phyloP scores from a whole-genome alignment of 1,140 invertebrate species.

The Caenorhabditis inopinata region DNA sequence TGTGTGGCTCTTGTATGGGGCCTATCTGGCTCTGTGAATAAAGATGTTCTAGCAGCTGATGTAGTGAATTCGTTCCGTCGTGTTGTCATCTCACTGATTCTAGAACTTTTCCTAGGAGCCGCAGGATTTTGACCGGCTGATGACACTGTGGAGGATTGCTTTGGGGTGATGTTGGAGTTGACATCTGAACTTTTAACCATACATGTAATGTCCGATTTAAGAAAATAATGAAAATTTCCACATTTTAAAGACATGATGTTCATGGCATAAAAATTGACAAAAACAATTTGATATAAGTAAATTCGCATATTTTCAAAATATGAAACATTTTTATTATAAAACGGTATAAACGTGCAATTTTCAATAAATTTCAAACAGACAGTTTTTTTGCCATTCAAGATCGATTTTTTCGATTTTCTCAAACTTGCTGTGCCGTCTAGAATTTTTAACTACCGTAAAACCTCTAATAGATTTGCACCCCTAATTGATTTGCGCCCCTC shows the following conservation, averaged over 20 bases:
- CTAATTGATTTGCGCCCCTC: too few relatives aligned
- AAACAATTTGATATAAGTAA: too few relatives aligned
- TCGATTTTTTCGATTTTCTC: background rate
- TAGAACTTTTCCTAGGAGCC: background rate
- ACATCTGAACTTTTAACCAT: background rate
- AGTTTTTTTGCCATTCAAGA: background rate
- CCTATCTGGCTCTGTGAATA: background rate
- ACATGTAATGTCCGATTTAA: too few relatives aligned
- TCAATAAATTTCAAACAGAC: too few relatives aligned
- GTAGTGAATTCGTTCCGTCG: background rate
- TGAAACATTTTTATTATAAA: too few relatives aligned
- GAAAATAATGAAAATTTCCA: too few relatives aligned
- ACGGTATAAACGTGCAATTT: too few relatives aligned
- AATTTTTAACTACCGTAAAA: too few relatives aligned
- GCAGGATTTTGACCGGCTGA: background rate
- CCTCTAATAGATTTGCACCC: too few relatives aligned
- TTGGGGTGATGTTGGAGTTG: background rate
- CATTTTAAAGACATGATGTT: too few relatives aligned
- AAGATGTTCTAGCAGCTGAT: background rate
- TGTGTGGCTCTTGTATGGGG: background rate
- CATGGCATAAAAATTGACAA: too few relatives aligned
- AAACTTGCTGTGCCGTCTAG: background rate
- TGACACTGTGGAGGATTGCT: background rate
- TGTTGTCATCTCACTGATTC: conserved; percentile 9
- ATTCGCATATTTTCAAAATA: too few relatives aligned